Evolutionary conservation across 2,888 invertebrate genomes (phyloP).

Genomic region (Polyommatus iphigenia): DNA sequence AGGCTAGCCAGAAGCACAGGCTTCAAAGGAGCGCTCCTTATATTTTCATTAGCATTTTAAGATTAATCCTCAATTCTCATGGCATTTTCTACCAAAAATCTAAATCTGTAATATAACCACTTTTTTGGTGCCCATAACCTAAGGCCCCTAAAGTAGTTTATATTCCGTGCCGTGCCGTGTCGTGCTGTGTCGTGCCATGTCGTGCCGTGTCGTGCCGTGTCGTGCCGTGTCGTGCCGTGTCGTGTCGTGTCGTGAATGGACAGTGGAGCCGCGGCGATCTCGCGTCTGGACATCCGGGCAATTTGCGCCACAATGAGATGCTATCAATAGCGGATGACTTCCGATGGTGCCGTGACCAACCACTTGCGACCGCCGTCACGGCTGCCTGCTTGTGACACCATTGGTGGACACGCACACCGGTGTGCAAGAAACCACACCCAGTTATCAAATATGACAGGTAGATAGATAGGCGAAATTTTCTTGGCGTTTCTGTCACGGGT

Average conservation of each 20-base stretch:
- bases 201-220: not conserved
- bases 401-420: constrained; percentile 35
- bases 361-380: constrained; percentile 75
- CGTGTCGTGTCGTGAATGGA: not conserved
- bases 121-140: no score
- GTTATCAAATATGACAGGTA: not conserved
- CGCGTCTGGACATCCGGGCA: constrained; percentile 73
- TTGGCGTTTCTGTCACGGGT: not conserved
- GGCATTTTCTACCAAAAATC: no score
- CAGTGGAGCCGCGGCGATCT: constrained; percentile 56
- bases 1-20: no score
- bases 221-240: not conserved
- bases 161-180: not conserved
- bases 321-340: constrained; percentile 76
- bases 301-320: constrained; percentile 76
- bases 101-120: no score
- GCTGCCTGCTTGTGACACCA: constrained; percentile 37
- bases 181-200: not conserved
- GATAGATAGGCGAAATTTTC: not conserved
- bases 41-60: no score
- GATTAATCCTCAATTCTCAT: no score
- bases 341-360: constrained; percentile 68
- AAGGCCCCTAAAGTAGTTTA: no score
- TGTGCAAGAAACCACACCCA: constrained; percentile 26
- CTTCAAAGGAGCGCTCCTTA: no score